Base-by-base conservation (phyloP, 2,797 vertebrate genomes). In the Gouania willdenowi region DNA sequence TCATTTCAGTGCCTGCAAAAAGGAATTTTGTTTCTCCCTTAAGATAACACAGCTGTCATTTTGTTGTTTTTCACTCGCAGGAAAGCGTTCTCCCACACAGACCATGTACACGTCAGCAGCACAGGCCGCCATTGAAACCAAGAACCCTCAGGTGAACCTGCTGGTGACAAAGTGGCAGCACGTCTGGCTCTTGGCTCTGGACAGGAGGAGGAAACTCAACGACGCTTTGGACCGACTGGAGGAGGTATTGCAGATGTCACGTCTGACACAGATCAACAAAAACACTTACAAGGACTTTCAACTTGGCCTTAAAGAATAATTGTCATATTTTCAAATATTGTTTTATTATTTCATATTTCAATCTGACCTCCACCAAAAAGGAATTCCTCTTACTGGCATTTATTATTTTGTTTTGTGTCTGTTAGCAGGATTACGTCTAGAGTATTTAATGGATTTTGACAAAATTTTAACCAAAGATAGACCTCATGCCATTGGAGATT, bases 151-250 rank as follows among this genome's bases (percentile, higher is more conserved):
- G 17, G 91, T 96, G 7, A 98, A 98, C 81, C 89, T 98, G 60
- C 76, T 99, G 69, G 93, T 98, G 62, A 93, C 93, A 78, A 98
- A 95, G 74, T 99, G 97, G 97, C 96, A 98, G 74, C 97, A 99
- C 28, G 97, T 98, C 43, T 99, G 97, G 97, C 92, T 99, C 40
- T 88, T 98, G 10, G 95, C 97, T 0, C 59, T 98, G 86, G 97
- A 98, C 70, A 83, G 96, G 18, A 85, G 95, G 63, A 88, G 95
- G 71, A 98, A 95, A 65, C 92, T 99, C 35, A 98, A 99, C 0
- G 96, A 99, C 28, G 94, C 93, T 44, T 67, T 99, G 83, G 94
- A 98, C 86, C 87, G 94, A 61, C 89, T 95, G 39, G 96, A 98
- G 71, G 97, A 99, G 94, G 97, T 98, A 48, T 64, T 28, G 2